These are phyloP conservation scores for Napeogenes sylphis DNA, from an alignment of 2,888 invertebrate species.

Conservation along the genomic window DNA sequence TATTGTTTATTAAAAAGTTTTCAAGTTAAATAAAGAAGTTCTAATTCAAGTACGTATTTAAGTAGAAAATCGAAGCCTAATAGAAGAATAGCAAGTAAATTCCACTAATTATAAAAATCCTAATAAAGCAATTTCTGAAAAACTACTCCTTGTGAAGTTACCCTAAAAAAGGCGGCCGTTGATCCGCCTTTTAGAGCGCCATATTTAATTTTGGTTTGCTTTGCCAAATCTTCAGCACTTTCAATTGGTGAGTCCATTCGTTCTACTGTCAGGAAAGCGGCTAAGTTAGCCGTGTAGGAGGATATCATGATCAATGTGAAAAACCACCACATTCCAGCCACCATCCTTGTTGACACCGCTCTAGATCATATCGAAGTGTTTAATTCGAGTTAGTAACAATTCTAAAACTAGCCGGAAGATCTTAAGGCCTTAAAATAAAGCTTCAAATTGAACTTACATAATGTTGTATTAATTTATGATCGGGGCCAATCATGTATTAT, in stretches of 20 bases:
- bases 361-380: constrained; percentile 57
- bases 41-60: no score
- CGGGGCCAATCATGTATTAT: no score
- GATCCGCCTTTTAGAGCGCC: constrained; percentile 96
- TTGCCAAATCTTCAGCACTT: constrained; percentile 95
- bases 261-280: constrained; percentile 95
- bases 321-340: constrained; percentile 97
- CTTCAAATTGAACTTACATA: no score
- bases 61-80: no score
- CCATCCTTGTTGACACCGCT: constrained; percentile 92
- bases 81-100: no score
- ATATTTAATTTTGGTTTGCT: constrained; percentile 98
- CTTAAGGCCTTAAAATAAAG: no score
- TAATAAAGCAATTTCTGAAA: no score
- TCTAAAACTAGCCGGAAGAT: neutral
- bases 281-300: constrained; percentile 96
- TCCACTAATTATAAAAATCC: no score
- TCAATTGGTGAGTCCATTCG: constrained; percentile 97
- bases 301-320: constrained; percentile 97
- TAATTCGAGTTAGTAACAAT: constrained; percentile 7
- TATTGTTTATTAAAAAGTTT: no score
- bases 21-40: no score
- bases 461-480: no score
- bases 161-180: constrained; percentile 96
- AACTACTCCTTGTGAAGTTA: constrained; percentile 55